phyloP scores from a whole-genome alignment of 2,797 vertebrate species.

The Melanogrammus aeglefinus region DNA sequence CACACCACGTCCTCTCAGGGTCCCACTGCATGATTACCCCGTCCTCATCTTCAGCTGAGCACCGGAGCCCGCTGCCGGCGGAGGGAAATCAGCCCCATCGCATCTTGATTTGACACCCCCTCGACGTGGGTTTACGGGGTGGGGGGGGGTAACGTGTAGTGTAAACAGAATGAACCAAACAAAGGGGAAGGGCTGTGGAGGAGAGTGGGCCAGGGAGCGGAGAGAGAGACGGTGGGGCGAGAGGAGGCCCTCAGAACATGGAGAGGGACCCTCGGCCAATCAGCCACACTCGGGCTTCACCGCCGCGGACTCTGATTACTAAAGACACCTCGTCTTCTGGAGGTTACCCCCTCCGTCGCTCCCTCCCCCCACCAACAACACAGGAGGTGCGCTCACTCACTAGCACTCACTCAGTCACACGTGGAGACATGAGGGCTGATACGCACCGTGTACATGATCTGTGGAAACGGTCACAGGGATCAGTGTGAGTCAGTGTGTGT shows the following conservation, averaged over 20 bases:
- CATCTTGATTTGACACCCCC: conserved; percentile 33
- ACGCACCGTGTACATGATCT: not conserved
- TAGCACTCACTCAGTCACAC: not conserved
- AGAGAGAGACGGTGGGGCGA: conserved; percentile 53
- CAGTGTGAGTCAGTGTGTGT: conserved; percentile 1
- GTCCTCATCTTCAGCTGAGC: conserved; percentile 18
- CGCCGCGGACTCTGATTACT: conserved; percentile 58
- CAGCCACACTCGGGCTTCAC: conserved; percentile 51
- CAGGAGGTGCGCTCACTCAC: not conserved
- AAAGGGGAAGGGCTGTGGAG: conserved; percentile 5
- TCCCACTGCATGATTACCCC: conserved; percentile 14
- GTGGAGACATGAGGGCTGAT: not conserved
- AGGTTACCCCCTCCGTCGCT: conserved; percentile 12
- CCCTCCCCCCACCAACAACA: not conserved
- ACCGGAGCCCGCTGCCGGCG: conserved; percentile 15
- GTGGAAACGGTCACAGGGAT: not conserved
- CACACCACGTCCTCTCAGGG: not conserved
- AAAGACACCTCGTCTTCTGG: conserved; percentile 50
- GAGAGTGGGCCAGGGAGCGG: conserved; percentile 31
- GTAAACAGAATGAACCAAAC: conserved; percentile 2
- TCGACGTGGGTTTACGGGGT: not conserved
- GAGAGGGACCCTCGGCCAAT: conserved; percentile 69
- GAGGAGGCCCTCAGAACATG: conserved; percentile 39
- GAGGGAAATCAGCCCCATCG: conserved; percentile 31
- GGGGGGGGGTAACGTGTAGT: not conserved